These are phyloP conservation scores for Daubentonia madagascariensis DNA, from an alignment of 2,113 vertebrate species.

Conservation along the genomic window DNA sequence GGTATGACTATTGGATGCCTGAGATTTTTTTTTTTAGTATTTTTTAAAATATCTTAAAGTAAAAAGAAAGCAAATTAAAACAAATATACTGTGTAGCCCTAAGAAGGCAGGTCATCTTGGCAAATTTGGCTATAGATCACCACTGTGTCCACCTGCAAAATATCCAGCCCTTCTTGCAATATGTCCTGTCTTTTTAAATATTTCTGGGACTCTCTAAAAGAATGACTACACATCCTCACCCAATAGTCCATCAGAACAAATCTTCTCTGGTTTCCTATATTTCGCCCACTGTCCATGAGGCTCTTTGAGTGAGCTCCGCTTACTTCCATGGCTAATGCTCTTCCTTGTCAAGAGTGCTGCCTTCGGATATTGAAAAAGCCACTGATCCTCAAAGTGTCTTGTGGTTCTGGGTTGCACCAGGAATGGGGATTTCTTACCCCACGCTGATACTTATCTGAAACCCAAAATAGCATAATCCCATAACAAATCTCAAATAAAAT, in stretches of 20 bases:
- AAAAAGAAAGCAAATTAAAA: not conserved
- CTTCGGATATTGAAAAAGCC: not conserved
- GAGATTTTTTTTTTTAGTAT: not conserved
- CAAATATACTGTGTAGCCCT: not conserved
- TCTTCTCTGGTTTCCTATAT: not conserved
- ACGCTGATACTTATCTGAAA: not conserved
- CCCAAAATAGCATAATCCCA: not conserved
- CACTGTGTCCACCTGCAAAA: not conserved
- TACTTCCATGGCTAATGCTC: not conserved
- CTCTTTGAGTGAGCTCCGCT: not conserved
- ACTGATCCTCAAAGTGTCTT: not conserved
- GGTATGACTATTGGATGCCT: not conserved
- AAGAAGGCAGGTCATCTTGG: not conserved
- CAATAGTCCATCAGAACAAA: not conserved
- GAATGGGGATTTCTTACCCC: not conserved
- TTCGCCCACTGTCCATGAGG: not conserved
- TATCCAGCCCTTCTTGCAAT: not conserved
- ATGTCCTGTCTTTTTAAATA: not conserved
- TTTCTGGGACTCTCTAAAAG: not conserved
- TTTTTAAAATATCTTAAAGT: not conserved
- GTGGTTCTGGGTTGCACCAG: not conserved
- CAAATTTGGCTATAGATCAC: not conserved
- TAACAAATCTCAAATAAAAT: not conserved
- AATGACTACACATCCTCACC: not conserved
- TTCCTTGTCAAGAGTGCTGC: not conserved